phyloP scores from a whole-genome alignment of 2,888 invertebrate genomes.

The Sphaeridia pumilis region DNA sequence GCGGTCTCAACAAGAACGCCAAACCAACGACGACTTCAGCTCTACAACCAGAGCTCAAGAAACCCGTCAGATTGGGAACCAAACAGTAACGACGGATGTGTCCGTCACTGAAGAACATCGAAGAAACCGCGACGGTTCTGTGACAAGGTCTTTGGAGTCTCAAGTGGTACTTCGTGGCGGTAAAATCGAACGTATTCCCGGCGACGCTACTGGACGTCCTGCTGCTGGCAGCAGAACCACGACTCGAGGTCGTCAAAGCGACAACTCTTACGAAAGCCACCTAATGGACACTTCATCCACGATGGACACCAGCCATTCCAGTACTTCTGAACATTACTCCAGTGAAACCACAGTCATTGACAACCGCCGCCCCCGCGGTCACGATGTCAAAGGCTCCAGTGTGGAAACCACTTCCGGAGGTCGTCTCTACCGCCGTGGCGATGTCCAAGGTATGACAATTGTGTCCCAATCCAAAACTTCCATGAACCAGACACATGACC shows the following conservation, averaged over 20 bases:
- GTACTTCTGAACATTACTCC: background rate
- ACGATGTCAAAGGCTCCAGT: slow-evolving; percentile 25
- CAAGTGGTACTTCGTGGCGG: slow-evolving; percentile 26
- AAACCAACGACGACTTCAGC: background rate
- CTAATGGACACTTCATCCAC: background rate
- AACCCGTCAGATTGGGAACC: background rate
- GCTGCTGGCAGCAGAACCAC: background rate
- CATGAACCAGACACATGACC: slow-evolving; percentile 32
- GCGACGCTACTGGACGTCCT: background rate
- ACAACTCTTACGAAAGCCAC: background rate
- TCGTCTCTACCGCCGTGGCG: slow-evolving; percentile 27
- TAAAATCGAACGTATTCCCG: slow-evolving; percentile 22
- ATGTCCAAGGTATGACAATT: slow-evolving; percentile 32
- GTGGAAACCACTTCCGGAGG: slow-evolving; percentile 30
- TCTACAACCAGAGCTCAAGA: background rate
- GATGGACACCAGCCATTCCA: background rate
- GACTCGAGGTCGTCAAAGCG: background rate
- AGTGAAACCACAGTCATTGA: background rate
- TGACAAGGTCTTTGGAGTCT: slow-evolving; percentile 3
- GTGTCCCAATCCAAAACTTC: slow-evolving; percentile 32
- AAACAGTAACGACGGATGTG: background rate
- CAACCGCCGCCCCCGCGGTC: background rate
- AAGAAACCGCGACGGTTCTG: too few species aligned
- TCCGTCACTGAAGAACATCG: background rate
- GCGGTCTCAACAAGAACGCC: slow-evolving; percentile 2